Base-by-base conservation (phyloP, 2,888 invertebrate species). In the Pycnomerus fuliginosus region DNA sequence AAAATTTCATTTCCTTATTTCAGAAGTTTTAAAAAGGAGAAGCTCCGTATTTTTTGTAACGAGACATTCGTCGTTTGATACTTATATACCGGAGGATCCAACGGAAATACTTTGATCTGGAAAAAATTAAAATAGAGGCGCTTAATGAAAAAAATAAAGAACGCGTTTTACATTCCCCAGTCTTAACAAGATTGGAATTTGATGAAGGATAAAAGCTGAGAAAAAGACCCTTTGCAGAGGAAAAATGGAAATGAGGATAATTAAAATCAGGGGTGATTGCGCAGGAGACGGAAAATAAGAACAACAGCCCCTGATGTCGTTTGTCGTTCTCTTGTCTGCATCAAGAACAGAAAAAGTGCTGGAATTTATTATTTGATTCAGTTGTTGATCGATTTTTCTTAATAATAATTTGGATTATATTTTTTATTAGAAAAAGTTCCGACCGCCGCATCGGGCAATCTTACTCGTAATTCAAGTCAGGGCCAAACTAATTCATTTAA, bases 211-310 rank as follows among this genome's bases (percentile, higher is more conserved):
- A 63, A 65, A 65, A 66, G 64, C 64, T 59, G 58, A 54, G 58
- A 61, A 64, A 61, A 63, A 58, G 61, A 64, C 55, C 60, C 59
- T n/a, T 54, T 56, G 53, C 58, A 45, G 50, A 50, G 56, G 55
- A 62, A 53, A 58, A 64, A 61, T 64, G 64, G 62, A 66, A 66
- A 65, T 66, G 61, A 63, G 60, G 58, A 64, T 66, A 65, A 66
- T 66, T 65, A 64, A 64, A 66, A 65, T 56, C 56, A n/a, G 60
- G 53, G 54, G 52, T 54, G 52, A 56, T 44, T 50, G 14, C n/a
- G 28, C 10, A 10, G 11, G 25, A 25, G 25, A 25, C 10, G 10
- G 25, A 3, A 25, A 10, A 4, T n/a, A n/a, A n/a, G n/a, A n/a
- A n/a, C n/a, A n/a, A n/a, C n/a, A n/a, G n/a, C n/a, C n/a, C n/a